phyloP scores from a whole-genome alignment of 2,113 vertebrate genomes.

The Phylloscopus trochiloides region DNA sequence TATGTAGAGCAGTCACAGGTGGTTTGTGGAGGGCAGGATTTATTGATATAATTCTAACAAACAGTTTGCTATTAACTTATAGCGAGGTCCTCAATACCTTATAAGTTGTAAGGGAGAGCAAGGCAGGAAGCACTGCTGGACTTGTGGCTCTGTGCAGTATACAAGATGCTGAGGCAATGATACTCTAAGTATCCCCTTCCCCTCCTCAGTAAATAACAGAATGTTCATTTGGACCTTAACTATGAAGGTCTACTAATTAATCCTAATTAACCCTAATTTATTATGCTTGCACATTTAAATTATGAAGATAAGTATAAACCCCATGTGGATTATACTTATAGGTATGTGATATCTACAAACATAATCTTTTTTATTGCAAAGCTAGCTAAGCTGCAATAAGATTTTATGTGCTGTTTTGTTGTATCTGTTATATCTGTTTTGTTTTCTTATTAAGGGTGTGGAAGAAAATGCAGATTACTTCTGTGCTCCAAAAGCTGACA shows the following conservation, averaged over 20 bases:
- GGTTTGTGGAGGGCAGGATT: not conserved
- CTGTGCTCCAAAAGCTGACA: not conserved
- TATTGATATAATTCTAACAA: not conserved
- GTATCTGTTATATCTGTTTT: not conserved
- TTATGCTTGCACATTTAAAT: not conserved
- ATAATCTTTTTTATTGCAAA: not conserved
- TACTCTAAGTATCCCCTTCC: not conserved
- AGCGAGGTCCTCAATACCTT: not conserved
- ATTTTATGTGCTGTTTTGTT: not conserved
- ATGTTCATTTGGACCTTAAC: not conserved
- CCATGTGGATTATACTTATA: not conserved
- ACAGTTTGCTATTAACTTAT: not conserved
- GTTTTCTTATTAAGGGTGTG: not conserved
- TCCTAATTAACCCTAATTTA: not conserved
- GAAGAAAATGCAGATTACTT: not conserved
- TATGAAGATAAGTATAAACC: not conserved
- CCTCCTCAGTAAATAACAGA: not conserved
- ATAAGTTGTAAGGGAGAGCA: not conserved
- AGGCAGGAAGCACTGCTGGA: not conserved
- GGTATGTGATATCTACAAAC: not conserved
- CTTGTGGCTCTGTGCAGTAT: not conserved
- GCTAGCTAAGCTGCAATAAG: not conserved
- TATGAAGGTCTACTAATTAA: not conserved
- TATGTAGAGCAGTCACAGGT: rapidly evolving
- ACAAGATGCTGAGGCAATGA: not conserved